Evolutionary conservation across 2,113 vertebrate genomes (phyloP).

Genomic region (Xyrauchen texanus): DNA sequence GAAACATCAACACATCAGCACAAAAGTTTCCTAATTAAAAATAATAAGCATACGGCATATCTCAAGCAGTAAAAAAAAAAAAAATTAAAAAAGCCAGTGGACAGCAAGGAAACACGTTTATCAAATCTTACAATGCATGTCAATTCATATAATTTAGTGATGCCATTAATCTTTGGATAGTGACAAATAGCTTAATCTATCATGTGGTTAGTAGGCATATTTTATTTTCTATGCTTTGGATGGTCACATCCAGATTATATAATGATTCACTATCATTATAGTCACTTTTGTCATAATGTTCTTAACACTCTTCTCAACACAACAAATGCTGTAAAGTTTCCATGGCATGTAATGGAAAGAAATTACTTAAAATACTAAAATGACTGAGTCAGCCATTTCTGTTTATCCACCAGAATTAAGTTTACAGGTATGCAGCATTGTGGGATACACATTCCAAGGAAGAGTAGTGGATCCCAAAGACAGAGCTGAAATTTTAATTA

Average conservation of each 20-base stretch:
- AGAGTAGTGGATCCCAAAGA: slow-evolving; percentile 56
- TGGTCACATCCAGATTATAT: background rate
- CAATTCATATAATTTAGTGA: slow-evolving; percentile 31
- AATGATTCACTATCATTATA: background rate
- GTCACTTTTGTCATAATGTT: background rate
- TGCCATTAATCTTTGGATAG: slow-evolving; percentile 20
- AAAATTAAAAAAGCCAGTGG: background rate
- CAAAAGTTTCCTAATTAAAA: slow-evolving; percentile 10
- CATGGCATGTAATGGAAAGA: slow-evolving; percentile 18
- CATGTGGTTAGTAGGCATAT: background rate
- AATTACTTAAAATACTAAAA: slow-evolving; percentile 37
- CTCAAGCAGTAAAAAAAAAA: background rate
- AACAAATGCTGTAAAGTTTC: slow-evolving; percentile 4
- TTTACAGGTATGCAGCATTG: slow-evolving; percentile 47
- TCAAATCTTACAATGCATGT: slow-evolving; percentile 24
- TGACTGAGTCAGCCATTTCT: slow-evolving; percentile 32
- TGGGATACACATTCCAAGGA: slow-evolving; percentile 15
- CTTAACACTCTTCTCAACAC: slow-evolving; percentile 5
- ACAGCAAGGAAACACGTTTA: slow-evolving; percentile 13
- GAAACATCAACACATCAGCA: slow-evolving; percentile 16
- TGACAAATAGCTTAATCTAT: slow-evolving; percentile 30
- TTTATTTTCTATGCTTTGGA: background rate
- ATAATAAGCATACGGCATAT: background rate
- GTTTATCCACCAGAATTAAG: slow-evolving; percentile 56
- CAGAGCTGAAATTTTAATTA: slow-evolving; percentile 72